phyloP scores from a whole-genome alignment of 2,113 vertebrate genomes.

The Morone saxatilis region DNA sequence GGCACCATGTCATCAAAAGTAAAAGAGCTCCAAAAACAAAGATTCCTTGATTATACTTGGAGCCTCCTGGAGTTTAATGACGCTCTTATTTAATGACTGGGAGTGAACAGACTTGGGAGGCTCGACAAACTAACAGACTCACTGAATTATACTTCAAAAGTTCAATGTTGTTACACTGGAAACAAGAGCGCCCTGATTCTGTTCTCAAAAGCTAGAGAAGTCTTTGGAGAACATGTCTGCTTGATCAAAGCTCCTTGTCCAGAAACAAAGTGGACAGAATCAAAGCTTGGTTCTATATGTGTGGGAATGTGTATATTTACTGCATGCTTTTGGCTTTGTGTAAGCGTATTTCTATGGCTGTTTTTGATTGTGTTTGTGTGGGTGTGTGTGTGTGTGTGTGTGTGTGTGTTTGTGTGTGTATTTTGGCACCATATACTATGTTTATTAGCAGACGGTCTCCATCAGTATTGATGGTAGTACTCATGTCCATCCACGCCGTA shows the following conservation, averaged over 20 bases:
- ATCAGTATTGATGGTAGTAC: slow-evolving; percentile 79
- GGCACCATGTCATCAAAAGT: neutral
- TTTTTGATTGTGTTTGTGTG: neutral
- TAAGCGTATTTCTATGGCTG: slow-evolving; percentile 58
- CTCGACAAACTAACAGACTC: slow-evolving; percentile 33
- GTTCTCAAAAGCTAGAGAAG: slow-evolving; percentile 41
- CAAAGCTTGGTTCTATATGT: slow-evolving; percentile 4
- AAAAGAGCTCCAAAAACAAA: neutral
- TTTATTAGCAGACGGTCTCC: neutral
- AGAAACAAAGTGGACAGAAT: slow-evolving; percentile 21
- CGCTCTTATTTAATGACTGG: slow-evolving; percentile 23
- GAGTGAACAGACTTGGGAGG: slow-evolving; percentile 14
- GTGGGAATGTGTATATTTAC: slow-evolving; percentile 10
- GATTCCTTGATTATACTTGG: slow-evolving; percentile 2
- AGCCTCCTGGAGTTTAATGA: slow-evolving; percentile 7
- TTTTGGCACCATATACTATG: slow-evolving; percentile 30
- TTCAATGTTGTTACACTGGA: slow-evolving; percentile 10
- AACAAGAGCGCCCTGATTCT: slow-evolving; percentile 18
- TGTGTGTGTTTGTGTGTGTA: slow-evolving; percentile 4
- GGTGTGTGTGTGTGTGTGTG: neutral
- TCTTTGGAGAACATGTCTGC: slow-evolving; percentile 32
- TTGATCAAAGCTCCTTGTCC: neutral
- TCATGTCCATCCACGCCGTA: slow-evolving; percentile 88
- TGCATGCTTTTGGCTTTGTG: slow-evolving; percentile 16
- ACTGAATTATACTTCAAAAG: slow-evolving; percentile 33